phyloP scores from a whole-genome alignment of 2,888 invertebrate species.

The Arrhopalites spinosus region DNA sequence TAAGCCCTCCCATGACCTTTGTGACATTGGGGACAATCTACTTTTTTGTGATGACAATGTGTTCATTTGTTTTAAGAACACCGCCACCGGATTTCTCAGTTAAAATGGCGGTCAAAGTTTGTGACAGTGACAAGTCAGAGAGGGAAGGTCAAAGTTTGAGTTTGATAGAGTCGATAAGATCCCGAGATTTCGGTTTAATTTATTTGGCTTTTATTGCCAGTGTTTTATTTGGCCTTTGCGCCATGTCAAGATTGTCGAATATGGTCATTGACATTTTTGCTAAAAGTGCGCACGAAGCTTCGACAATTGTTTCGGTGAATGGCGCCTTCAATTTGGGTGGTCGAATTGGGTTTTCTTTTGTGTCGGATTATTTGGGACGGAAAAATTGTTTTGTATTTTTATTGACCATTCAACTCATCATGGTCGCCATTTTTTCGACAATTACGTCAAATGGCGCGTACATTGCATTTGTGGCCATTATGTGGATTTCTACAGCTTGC shows the following conservation, averaged over 20 bases:
- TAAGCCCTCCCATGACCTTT: conserved; percentile 47
- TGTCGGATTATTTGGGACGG: conserved; percentile 51
- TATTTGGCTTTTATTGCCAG: conserved; percentile 51
- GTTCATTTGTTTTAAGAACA: conserved; percentile 43
- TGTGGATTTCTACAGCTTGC: conserved; percentile 45
- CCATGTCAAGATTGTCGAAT: conserved; percentile 51
- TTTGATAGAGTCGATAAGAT: conserved; percentile 43
- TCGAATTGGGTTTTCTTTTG: conserved; percentile 45
- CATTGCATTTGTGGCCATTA: conserved; percentile 45
- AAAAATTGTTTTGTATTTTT: conserved; percentile 51
- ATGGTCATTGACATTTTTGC: conserved; percentile 51
- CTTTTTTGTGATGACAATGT: conserved; percentile 39
- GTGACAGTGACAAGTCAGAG: neutral
- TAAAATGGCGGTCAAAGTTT: no score
- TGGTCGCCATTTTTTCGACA: conserved; percentile 40
- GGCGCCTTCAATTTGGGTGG: conserved; percentile 53
- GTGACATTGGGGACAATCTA: conserved; percentile 43
- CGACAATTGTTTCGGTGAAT: conserved; percentile 50
- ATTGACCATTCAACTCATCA: conserved; percentile 44
- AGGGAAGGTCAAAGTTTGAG: neutral
- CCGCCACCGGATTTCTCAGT: conserved; percentile 47
- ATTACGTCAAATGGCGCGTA: conserved; percentile 46
- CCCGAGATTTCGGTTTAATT: conserved; percentile 48
- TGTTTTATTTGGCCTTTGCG: conserved; percentile 50
- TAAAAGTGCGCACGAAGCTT: conserved; percentile 38